These are phyloP conservation scores for Pteropus rufus DNA, from an alignment of 2,797 vertebrate genomes.

Conservation along the genomic window DNA sequence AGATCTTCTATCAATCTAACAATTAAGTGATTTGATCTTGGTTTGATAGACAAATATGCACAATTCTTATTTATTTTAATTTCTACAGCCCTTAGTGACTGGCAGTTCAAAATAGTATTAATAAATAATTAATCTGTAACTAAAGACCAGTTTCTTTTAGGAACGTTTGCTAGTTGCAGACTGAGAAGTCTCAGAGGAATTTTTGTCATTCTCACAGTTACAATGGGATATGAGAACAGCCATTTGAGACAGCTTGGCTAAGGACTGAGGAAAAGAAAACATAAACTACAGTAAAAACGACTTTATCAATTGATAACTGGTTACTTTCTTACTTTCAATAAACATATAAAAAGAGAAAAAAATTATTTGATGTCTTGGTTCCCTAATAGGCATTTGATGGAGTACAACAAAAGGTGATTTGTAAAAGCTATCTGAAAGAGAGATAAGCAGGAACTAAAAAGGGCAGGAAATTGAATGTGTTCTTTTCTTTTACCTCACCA, in stretches of 20 bases:
- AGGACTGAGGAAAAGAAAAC: slow-evolving; percentile 46
- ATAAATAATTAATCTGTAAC: slow-evolving; percentile 88
- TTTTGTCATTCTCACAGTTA: slow-evolving; percentile 71
- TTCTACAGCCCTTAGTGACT: slow-evolving; percentile 79
- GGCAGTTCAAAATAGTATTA: slow-evolving; percentile 86
- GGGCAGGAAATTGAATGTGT: slow-evolving; percentile 55
- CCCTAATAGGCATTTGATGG: not conserved
- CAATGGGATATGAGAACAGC: not conserved
- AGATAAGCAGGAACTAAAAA: slow-evolving; percentile 52
- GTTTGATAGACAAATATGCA: slow-evolving; percentile 81
- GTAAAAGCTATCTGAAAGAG: slow-evolving; percentile 1
- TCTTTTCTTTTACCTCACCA: slow-evolving; percentile 57
- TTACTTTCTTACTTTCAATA: slow-evolving; percentile 56
- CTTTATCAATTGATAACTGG: slow-evolving; percentile 50
- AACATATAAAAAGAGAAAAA: slow-evolving; percentile 40
- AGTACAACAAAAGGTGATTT: slow-evolving; percentile 58
- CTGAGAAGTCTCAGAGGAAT: slow-evolving; percentile 63
- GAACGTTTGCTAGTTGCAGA: slow-evolving; percentile 64
- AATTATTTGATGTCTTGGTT: slow-evolving; percentile 32
- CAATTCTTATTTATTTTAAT: slow-evolving; percentile 82
- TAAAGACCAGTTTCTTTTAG: slow-evolving; percentile 79
- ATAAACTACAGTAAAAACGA: not conserved
- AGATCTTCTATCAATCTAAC: slow-evolving; percentile 46
- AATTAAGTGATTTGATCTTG: slow-evolving; percentile 72
- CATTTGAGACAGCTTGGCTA: slow-evolving; percentile 58